phyloP scores from a whole-genome alignment of 2,888 invertebrate species.

The Rhingia rostrata region DNA sequence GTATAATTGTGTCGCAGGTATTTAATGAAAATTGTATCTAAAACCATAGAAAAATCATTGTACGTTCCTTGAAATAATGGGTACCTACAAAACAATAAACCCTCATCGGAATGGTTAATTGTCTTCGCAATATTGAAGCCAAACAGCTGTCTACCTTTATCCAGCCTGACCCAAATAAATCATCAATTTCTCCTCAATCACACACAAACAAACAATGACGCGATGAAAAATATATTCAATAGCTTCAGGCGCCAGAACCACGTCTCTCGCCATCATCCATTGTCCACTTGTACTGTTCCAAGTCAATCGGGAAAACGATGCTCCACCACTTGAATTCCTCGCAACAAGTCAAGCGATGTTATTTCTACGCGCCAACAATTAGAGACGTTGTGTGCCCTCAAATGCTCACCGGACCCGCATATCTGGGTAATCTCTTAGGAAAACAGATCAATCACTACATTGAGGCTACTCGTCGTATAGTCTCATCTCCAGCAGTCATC shows the following conservation, averaged over 20 bases:
- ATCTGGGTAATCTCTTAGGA: conserved; percentile 54
- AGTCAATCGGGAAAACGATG: conserved; percentile 32
- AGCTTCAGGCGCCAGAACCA: conserved; percentile 48
- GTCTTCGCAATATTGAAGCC: not conserved
- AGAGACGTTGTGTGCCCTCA: conserved; percentile 37
- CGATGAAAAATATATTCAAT: conserved; percentile 1
- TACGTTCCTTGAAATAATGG: no score
- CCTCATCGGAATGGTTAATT: not conserved
- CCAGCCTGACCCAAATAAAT: conserved; percentile 58
- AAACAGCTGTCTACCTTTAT: not conserved
- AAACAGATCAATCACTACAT: conserved; percentile 66
- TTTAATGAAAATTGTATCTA: no score
- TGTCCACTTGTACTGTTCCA: conserved; percentile 13
- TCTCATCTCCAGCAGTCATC: conserved; percentile 11
- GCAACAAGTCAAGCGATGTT: conserved; percentile 58
- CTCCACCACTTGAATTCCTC: conserved; percentile 43
- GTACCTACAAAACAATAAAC: no score
- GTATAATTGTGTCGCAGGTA: no score
- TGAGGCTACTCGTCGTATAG: conserved; percentile 30
- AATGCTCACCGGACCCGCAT: conserved; percentile 43
- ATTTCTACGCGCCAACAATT: conserved; percentile 49
- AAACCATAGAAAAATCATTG: no score
- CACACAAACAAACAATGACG: conserved; percentile 53
- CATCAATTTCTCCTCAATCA: conserved; percentile 31
- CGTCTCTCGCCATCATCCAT: conserved; percentile 27